A percentile compares a stretch with the other conserved stretches of the same genome.
phyloP scores from a whole-genome alignment of 2,113 vertebrate genomes.

The Furnarius figulus region DNA sequence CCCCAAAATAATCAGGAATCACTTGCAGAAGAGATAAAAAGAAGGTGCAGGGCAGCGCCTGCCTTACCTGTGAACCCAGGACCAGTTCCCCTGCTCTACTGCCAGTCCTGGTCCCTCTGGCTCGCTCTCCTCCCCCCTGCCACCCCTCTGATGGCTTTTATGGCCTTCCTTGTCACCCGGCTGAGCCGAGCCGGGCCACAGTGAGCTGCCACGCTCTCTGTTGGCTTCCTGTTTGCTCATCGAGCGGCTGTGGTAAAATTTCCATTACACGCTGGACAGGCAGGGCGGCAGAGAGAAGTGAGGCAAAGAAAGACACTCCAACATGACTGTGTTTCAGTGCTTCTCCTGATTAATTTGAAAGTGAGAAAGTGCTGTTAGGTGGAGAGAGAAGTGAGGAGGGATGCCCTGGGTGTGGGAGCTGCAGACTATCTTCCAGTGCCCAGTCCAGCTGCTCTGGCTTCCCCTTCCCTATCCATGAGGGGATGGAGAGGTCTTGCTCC shows the following conservation, averaged over 20 bases:
- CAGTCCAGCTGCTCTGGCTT: rapidly evolving
- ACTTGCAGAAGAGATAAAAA: neutral
- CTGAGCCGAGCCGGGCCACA: neutral
- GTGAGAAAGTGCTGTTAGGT: neutral
- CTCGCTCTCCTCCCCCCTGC: neutral
- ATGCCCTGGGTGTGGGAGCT: neutral
- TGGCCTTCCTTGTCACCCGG: neutral
- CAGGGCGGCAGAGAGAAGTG: neutral
- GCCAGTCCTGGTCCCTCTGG: neutral
- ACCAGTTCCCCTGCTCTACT: neutral
- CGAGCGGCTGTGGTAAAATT: constrained; percentile 79
- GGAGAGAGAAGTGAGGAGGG: neutral
- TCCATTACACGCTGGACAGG: constrained; percentile 84
- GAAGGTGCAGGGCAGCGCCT: neutral
- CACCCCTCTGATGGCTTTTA: constrained; percentile 24
- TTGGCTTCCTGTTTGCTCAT: constrained; percentile 88
- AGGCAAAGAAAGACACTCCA: neutral
- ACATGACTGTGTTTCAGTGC: neutral
- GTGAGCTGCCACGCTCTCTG: constrained; percentile 43
- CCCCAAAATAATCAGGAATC: neutral
- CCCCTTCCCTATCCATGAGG: neutral
- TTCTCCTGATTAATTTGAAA: neutral
- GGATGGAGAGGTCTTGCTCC: neutral
- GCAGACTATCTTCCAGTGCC: neutral
- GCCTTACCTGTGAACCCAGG: constrained; percentile 4